A percentile compares a stretch with the other conserved stretches of the same genome.
Conservation (phyloP, 92 coral and sea anemone genomes). For the Siderastrea siderea region DNA sequence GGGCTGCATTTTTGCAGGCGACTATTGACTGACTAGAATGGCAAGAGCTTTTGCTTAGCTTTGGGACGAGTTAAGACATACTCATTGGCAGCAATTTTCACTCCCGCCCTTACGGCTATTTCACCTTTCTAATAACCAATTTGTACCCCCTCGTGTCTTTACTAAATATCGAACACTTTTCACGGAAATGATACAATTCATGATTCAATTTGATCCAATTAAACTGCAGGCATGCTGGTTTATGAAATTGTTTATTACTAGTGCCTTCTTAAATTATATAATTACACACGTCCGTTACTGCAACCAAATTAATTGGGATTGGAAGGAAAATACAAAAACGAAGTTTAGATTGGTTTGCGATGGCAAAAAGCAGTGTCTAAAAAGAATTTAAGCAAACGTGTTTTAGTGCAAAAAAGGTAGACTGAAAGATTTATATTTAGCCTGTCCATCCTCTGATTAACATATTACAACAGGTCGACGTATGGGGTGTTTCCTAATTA, state of each 20-base stretch:
- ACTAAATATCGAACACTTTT: slow-evolving; percentile 20
- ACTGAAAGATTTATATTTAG: not conserved
- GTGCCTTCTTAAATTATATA: not conserved
- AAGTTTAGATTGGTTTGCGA: not conserved
- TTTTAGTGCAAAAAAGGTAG: not conserved
- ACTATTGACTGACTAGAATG: not conserved
- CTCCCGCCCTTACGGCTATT: not conserved
- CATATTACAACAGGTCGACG: not conserved
- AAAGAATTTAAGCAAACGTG: not conserved
- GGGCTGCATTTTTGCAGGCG: slow-evolving; percentile 13
- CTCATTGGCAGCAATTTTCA: too few relatives aligned
- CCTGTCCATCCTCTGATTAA: not conserved
- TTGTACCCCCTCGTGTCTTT: slow-evolving; percentile 32
- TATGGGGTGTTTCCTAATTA: slow-evolving; percentile 19
- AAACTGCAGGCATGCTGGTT: slow-evolving; percentile 47
- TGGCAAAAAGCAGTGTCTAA: not conserved
- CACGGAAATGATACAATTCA: slow-evolving; percentile 31
- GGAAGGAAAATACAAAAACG: not conserved
- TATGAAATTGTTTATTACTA: slow-evolving; percentile 34
- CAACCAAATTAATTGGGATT: not conserved
- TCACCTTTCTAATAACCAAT: not conserved
- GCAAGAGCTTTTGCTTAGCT: not conserved
- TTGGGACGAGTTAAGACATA: not conserved
- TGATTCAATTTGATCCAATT: slow-evolving; percentile 33
- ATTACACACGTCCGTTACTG: not conserved